These are phyloP conservation scores for Elymnias hypermnestra DNA, from an alignment of 1,140 invertebrate species.

Conservation along the genomic window DNA sequence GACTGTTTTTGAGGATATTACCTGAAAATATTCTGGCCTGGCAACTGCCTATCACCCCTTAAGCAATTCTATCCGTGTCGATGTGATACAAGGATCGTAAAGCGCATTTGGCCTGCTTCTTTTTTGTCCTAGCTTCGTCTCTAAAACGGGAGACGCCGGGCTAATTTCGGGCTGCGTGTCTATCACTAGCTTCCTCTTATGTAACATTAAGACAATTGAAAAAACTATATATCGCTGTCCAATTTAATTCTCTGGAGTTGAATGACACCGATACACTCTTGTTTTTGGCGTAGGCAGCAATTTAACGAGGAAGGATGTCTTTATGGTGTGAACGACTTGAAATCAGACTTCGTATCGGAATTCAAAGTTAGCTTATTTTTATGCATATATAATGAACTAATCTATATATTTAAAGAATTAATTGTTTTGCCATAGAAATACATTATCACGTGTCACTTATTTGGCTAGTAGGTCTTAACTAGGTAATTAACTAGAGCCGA, in stretches of 20 bases:
- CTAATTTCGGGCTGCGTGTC: constrained; percentile 42
- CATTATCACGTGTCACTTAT: no score
- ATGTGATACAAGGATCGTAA: no score
- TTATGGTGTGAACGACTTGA: background rate
- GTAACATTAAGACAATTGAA: constrained; percentile 32
- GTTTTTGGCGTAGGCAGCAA: background rate
- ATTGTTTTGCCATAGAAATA: no score
- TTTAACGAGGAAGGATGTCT: background rate
- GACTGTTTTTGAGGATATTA: no score
- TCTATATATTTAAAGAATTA: no score
- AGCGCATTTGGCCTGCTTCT: constrained; percentile 37
- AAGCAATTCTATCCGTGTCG: no score
- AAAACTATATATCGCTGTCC: background rate
- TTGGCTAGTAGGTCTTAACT: no score
- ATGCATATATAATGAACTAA: no score
- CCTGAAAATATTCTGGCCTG: no score
- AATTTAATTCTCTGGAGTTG: background rate
- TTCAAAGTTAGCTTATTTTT: no score
- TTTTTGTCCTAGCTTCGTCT: constrained; percentile 54
- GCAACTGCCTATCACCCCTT: no score
- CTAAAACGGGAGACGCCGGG: constrained; percentile 51
- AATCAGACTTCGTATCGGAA: background rate
- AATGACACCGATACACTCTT: background rate
- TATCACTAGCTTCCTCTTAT: constrained; percentile 26
- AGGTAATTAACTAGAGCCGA: no score